These are phyloP conservation scores for Dasyornis broadbenti DNA, from an alignment of 2,113 vertebrate species.

Conservation along the genomic window DNA sequence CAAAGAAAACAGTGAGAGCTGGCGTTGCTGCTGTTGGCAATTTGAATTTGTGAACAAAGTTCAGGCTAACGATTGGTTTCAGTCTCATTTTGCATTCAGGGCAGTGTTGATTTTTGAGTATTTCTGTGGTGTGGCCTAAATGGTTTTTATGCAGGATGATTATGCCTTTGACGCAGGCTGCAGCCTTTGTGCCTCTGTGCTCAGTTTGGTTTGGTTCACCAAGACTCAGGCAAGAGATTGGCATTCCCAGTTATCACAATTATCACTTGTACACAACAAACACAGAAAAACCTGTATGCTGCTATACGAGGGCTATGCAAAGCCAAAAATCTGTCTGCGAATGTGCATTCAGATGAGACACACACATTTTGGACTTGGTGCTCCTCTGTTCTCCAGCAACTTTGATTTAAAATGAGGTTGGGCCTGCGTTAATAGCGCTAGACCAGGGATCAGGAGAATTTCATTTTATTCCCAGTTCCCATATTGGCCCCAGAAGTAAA, in stretches of 20 bases:
- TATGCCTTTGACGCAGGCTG: neutral
- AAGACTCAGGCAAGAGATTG: neutral
- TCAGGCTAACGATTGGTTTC: slow-evolving; percentile 9
- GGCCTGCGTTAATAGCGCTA: neutral
- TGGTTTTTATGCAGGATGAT: neutral
- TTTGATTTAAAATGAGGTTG: neutral
- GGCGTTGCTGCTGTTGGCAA: neutral
- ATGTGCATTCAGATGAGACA: neutral
- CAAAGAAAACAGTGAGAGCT: slow-evolving; percentile 47
- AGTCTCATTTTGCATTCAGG: slow-evolving; percentile 21
- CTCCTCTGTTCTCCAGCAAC: neutral
- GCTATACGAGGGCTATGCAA: fast-evolving
- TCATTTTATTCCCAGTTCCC: neutral
- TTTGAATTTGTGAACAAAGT: slow-evolving; percentile 53
- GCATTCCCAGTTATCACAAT: neutral
- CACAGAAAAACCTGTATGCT: neutral
- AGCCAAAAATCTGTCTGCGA: neutral
- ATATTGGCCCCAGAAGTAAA: neutral
- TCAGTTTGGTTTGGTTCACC: neutral
- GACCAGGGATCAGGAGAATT: neutral
- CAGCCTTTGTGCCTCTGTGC: neutral
- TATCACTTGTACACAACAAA: neutral
- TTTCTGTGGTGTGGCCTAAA: neutral
- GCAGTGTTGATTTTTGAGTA: neutral
- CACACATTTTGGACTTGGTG: neutral